A percentile compares a stretch with the other conserved stretches of the same genome.
These are phyloP conservation scores for Cerceris ruficornis DNA, from an alignment of 2,888 invertebrate genomes.

Conservation along the genomic window DNA sequence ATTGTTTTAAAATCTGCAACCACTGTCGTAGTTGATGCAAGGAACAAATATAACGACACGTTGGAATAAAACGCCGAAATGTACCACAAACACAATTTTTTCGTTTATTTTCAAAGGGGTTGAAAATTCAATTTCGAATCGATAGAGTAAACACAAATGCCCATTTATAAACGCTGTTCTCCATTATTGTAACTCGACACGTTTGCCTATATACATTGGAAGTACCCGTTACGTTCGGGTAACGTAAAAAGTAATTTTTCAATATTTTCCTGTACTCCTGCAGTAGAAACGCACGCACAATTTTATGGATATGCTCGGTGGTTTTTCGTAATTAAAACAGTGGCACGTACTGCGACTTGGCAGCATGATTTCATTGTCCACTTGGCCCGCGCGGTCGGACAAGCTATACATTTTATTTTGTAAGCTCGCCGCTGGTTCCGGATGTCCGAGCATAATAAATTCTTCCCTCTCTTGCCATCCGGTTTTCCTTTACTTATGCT, in stretches of 20 bases:
- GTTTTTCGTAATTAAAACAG: conserved; percentile 35
- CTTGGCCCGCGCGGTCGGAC: conserved; percentile 9
- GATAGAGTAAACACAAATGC: too few relatives aligned
- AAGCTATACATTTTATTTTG: conserved; percentile 29
- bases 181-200: not conserved
- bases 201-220: not conserved
- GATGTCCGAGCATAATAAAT: conserved; percentile 61
- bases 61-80: too few relatives aligned
- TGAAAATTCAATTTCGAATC: too few relatives aligned
- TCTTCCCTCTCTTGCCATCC: conserved; percentile 39
- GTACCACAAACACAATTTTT: too few relatives aligned
- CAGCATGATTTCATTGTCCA: conserved; percentile 31
- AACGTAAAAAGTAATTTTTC: conserved; percentile 13
- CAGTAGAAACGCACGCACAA: not conserved
- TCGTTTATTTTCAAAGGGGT: too few relatives aligned
- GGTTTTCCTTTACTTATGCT: conserved; percentile 35
- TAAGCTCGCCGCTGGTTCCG: conserved; percentile 19
- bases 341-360: not conserved
- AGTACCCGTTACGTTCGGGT: not conserved
- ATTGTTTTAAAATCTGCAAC: too few relatives aligned
- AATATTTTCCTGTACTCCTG: conserved; percentile 4
- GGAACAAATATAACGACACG: too few relatives aligned
- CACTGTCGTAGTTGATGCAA: too few relatives aligned
- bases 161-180: too few relatives aligned
- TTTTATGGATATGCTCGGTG: not conserved